Conservation (phyloP, 2,888 invertebrate genomes). For the Drosophila algonquin region DNA sequence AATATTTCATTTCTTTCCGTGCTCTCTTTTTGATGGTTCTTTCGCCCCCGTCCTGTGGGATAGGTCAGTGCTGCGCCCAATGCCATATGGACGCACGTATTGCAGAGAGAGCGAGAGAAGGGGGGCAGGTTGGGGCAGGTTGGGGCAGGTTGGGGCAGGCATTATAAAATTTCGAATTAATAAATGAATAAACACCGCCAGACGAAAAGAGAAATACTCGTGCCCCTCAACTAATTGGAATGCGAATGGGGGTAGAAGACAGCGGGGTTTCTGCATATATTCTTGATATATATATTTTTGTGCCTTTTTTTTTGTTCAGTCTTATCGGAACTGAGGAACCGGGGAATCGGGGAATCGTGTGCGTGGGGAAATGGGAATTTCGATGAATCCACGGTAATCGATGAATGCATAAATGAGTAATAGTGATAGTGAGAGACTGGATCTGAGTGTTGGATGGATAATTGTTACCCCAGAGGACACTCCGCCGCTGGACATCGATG, state of each 20-base stretch:
- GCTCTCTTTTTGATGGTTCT: constrained; percentile 15
- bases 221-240: neutral
- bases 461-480: constrained; percentile 75
- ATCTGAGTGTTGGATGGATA: neutral
- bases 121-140: neutral
- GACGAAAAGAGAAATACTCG: constrained; percentile 1
- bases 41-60: constrained; percentile 53
- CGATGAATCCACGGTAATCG: neutral
- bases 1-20: constrained; percentile 39
- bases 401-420: neutral
- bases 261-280: neutral
- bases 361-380: too few species aligned
- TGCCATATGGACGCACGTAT: constrained; percentile 59
- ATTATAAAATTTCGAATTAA: constrained; percentile 41
- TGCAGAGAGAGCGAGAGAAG: neutral
- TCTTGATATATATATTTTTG: neutral
- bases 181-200: constrained; percentile 29
- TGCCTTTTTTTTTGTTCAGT: neutral
- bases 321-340: constrained; percentile 3
- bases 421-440: constrained; percentile 2
- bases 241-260: neutral
- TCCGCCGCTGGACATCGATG: constrained; percentile 57
- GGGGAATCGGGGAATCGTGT: neutral
- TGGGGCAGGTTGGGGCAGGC: neutral
- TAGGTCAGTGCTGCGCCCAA: constrained; percentile 66